These are phyloP conservation scores for Buathra laborator DNA, from an alignment of 2,888 invertebrate genomes.

Conservation along the genomic window DNA sequence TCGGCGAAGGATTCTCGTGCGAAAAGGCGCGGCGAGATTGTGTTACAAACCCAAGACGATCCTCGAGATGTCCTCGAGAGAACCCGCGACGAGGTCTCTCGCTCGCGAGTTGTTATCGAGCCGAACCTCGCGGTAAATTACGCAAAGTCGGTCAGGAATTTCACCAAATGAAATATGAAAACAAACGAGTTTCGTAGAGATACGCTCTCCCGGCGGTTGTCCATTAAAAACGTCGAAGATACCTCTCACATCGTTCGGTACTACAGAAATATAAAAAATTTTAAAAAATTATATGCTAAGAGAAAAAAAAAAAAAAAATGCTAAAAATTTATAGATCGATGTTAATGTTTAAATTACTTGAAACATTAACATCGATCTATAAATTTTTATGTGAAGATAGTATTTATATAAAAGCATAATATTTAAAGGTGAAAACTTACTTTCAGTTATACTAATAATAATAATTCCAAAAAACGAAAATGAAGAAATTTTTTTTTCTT, in stretches of 20 bases:
- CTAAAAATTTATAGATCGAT: no score
- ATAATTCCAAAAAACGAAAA: no score
- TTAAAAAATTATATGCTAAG: no score
- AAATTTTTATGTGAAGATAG: no score
- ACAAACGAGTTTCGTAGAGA: background rate
- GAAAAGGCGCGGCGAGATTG: constrained; percentile 7
- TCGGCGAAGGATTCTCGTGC: constrained; percentile 38
- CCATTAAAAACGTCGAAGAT: background rate
- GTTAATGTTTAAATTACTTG: no score
- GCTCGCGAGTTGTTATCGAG: constrained; percentile 2
- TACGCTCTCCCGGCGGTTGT: background rate
- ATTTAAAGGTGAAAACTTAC: background rate
- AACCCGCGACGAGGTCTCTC: constrained; percentile 2
- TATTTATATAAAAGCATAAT: background rate
- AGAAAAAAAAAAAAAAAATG: no score
- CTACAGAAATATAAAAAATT: background rate
- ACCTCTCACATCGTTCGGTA: background rate
- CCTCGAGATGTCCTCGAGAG: constrained; percentile 45
- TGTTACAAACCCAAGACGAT: background rate
- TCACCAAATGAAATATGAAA: constrained; percentile 46
- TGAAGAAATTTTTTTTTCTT: no score
- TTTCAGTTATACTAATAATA: background rate
- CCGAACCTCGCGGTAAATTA: background rate
- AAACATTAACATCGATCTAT: no score
- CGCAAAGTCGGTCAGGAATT: constrained; percentile 64